Conservation (phyloP, 1,140 invertebrate species). For the Drosophila pseudoobscura region DNA sequence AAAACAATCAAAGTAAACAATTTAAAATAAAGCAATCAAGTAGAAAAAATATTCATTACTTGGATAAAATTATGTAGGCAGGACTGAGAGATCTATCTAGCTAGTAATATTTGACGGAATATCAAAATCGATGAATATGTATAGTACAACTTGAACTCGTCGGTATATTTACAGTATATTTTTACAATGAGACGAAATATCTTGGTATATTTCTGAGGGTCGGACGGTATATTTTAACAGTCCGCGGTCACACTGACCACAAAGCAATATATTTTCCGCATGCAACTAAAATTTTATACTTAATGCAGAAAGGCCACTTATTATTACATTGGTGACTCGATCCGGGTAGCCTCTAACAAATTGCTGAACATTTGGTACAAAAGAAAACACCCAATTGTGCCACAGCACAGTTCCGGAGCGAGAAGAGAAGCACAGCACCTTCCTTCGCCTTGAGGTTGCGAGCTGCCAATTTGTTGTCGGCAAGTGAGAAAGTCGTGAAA, state of each 20-base stretch:
- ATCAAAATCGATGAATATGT: too few species aligned
- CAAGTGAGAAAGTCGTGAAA: constrained; percentile 29
- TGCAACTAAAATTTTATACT: constrained; percentile 34
- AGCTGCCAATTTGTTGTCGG: constrained; percentile 26
- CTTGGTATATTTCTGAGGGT: background rate
- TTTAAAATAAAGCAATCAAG: too few species aligned
- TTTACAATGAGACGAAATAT: too few species aligned
- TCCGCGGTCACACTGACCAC: constrained; percentile 4
- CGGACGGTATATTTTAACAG: background rate
- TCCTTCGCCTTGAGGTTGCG: constrained; percentile 18
- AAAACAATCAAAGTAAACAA: too few species aligned
- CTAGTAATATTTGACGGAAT: too few species aligned
- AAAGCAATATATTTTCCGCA: constrained; percentile 53
- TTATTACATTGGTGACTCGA: constrained; percentile 19
- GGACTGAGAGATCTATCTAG: too few species aligned
- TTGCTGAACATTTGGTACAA: background rate
- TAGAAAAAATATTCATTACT: too few species aligned
- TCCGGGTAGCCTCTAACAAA: constrained; percentile 1
- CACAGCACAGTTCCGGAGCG: background rate
- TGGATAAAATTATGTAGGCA: too few species aligned
- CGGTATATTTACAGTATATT: too few species aligned
- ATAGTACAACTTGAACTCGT: too few species aligned
- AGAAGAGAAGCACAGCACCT: constrained; percentile 3
- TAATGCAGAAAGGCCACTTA: constrained; percentile 10
- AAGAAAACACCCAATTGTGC: background rate